Evolutionary conservation across 2,113 vertebrate genomes (phyloP).

Genomic region (Serilophus lunatus): DNA sequence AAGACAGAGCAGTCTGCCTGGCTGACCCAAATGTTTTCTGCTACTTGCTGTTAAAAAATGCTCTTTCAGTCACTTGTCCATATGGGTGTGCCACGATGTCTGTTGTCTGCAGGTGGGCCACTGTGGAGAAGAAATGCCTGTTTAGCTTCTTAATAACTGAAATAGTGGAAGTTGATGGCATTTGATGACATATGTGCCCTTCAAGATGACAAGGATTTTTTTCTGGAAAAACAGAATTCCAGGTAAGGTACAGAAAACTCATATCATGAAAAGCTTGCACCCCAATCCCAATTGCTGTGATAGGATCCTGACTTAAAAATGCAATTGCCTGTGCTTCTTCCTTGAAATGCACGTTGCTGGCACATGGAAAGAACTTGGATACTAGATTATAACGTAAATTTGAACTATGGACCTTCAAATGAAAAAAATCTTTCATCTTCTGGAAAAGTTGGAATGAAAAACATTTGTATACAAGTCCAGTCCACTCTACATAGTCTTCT

Average conservation of each 20-base stretch:
- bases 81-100: accelerated
- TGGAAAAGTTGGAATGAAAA: background rate
- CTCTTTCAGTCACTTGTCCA: background rate
- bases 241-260: background rate
- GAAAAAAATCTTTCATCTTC: background rate
- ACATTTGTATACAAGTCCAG: background rate
- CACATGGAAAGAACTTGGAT: background rate
- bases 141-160: background rate
- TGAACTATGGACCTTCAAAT: background rate
- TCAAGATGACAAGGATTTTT: background rate
- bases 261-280: background rate
- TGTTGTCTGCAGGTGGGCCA: background rate
- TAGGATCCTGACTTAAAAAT: background rate
- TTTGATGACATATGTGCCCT: background rate
- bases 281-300: background rate
- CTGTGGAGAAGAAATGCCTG: background rate
- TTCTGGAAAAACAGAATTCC: background rate
- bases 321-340: background rate
- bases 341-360: background rate
- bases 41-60: background rate
- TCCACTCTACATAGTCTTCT: background rate
- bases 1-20: background rate
- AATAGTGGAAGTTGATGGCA: background rate
- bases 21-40: background rate
- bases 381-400: background rate